Base-by-base conservation (phyloP, 2,113 vertebrate species). In the Phalacrocorax carbo region DNA sequence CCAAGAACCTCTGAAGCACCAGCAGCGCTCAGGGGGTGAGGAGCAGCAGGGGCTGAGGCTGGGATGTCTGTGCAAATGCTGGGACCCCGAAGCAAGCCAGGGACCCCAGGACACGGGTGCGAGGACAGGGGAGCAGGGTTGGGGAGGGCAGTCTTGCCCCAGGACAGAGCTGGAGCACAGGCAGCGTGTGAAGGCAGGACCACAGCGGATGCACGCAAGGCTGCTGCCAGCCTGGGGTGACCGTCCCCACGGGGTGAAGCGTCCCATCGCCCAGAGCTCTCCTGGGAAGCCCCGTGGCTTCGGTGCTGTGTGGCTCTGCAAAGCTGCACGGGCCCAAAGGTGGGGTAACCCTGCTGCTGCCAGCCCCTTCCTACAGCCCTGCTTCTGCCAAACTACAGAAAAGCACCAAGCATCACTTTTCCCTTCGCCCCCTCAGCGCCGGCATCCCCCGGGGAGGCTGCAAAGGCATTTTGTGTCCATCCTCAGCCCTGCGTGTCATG, bases 361-460 rank as follows among this genome's bases (percentile, higher is more conserved):
- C 71, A 55, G 23, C 23, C 25, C 40, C 27, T 66, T 66, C 62
- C 77, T 30, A 61, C 66, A 25, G 10, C 36, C n/a, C 54, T 42
- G 17, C n/a, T 42, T 26, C 19, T 32, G 46, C 46, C 38, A 32
- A 42, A n/a, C 20, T 5, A 19, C 14, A 26, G 36, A 11, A 65
- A 32, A 69, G 48, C 30, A 38, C 36, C 30, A 34, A 57, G 38
- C 36, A 13, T 4, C 40, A 10, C 12, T 40, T 61, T n/a, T 61
- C 18, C 10, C 22, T 72, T 52, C 34, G 34, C 3, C 3, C 17
- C 3, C 26, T 27, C n/a, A 23, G 49, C 4, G 7, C 15, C 2
- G 0, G 20, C 40, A 19, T 42, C 51, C 58, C 14, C 36, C 0
- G 0, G 10, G 55, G 42, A 36, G 26, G n/a, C 36, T 82, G 16